phyloP scores from a whole-genome alignment of 2,113 vertebrate species.

The Cochlearius cochlearius region DNA sequence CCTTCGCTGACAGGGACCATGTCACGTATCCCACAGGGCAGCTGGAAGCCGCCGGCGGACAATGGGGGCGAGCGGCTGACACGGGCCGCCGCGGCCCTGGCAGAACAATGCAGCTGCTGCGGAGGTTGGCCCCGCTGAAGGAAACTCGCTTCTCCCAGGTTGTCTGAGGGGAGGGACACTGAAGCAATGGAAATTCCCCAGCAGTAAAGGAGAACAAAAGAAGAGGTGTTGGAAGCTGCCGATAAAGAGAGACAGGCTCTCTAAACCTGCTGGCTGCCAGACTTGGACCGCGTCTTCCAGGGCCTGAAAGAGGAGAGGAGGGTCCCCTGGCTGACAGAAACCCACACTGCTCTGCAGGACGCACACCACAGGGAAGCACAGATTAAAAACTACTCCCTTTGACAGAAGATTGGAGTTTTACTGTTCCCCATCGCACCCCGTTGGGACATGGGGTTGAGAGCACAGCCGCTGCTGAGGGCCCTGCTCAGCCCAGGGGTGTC shows the following conservation, averaged over 20 bases:
- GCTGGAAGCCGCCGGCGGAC: slow-evolving; percentile 28
- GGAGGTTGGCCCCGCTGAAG: background rate
- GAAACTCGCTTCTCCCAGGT: slow-evolving; percentile 50
- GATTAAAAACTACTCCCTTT: background rate
- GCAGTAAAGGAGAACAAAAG: slow-evolving; percentile 51
- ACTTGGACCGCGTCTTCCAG: background rate
- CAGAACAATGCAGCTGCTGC: slow-evolving; percentile 54
- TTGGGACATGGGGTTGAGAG: background rate
- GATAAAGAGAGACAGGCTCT: background rate
- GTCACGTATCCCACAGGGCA: slow-evolving; percentile 42
- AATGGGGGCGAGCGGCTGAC: background rate
- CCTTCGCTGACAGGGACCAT: slow-evolving; percentile 28
- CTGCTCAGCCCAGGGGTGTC: background rate
- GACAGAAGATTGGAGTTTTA: background rate
- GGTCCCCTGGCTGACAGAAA: background rate
- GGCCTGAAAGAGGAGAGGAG: background rate
- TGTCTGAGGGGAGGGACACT: slow-evolving; percentile 36
- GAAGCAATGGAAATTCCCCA: slow-evolving; percentile 63
- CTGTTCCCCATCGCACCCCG: accelerated
- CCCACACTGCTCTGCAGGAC: background rate
- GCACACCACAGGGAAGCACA: accelerated
- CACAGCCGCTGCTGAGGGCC: accelerated
- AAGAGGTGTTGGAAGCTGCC: slow-evolving; percentile 24
- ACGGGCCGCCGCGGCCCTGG: background rate
- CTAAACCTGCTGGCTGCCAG: background rate